Conservation (phyloP, 2,888 invertebrate genomes). For the Meiosimyza platycephala region DNA sequence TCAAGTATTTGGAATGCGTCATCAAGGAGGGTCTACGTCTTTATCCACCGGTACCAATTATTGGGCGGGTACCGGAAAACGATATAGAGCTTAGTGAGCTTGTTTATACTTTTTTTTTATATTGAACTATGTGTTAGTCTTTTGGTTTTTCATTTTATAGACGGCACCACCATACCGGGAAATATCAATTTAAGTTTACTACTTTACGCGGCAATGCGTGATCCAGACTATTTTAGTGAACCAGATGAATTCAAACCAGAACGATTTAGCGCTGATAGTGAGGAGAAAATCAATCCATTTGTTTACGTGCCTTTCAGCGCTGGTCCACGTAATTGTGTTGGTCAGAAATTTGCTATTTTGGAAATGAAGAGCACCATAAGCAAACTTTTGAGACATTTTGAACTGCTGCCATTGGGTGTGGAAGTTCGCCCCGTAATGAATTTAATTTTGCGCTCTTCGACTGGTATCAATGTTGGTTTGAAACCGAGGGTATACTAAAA, state of each 20-base stretch:
- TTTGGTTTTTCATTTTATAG: constrained; percentile 43
- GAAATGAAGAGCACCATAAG: constrained; percentile 62
- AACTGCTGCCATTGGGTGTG: constrained; percentile 57
- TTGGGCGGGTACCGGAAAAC: constrained; percentile 70
- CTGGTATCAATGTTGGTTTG: constrained; percentile 58
- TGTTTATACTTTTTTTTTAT: background rate
- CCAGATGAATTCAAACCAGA: constrained; percentile 61
- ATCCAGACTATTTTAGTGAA: constrained; percentile 57
- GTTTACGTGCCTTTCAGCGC: constrained; percentile 61
- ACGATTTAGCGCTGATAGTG: constrained; percentile 52
- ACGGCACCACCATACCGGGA: constrained; percentile 57
- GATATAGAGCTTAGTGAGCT: constrained; percentile 70
- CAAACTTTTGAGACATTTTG: constrained; percentile 57
- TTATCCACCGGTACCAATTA: constrained; percentile 74
- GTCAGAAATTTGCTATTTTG: constrained; percentile 63
- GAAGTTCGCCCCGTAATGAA: constrained; percentile 52
- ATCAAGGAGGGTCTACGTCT: constrained; percentile 75
- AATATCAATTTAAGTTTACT: constrained; percentile 53
- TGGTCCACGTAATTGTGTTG: constrained; percentile 64
- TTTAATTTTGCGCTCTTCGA: constrained; percentile 57
- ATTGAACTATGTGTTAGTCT: background rate
- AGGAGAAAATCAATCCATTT: constrained; percentile 63
- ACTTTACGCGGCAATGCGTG: constrained; percentile 56
- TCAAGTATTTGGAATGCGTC: constrained; percentile 71
- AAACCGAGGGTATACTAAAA: constrained; percentile 46